Percentiles rank a stretch among this genome's conserved stretches.
phyloP scores from a whole-genome alignment of 2,113 vertebrate genomes.

The Melanerpes aurifrons region DNA sequence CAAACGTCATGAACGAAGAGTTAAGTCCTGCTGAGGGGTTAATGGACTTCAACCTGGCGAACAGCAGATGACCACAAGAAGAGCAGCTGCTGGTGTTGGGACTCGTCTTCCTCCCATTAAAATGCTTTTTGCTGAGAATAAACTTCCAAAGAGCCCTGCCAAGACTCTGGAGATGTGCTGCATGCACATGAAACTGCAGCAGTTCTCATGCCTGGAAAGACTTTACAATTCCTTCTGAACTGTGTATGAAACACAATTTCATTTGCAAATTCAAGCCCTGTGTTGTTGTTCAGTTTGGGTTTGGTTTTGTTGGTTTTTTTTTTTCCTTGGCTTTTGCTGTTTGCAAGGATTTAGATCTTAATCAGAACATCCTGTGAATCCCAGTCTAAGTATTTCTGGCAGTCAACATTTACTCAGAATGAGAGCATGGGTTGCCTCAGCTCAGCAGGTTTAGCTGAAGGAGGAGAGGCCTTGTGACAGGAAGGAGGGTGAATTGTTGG shows the following conservation, averaged over 20 bases:
- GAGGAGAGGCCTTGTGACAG: neutral
- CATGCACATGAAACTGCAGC: neutral
- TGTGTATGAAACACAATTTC: neutral
- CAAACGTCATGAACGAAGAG: neutral
- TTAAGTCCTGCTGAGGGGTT: neutral
- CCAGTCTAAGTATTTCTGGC: neutral
- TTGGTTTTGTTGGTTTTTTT: neutral
- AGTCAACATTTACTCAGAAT: neutral
- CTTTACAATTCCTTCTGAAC: neutral
- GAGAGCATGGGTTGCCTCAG: neutral
- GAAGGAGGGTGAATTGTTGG: neutral
- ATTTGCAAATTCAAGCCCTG: neutral
- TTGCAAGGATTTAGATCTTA: conserved; percentile 9
- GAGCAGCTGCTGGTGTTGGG: neutral
- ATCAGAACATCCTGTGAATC: neutral
- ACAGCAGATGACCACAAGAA: neutral
- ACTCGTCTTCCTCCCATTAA: neutral
- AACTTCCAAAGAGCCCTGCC: neutral
- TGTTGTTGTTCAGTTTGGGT: too few relatives aligned
- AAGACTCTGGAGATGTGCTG: neutral
- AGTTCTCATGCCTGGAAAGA: neutral
- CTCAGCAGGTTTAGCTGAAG: neutral
- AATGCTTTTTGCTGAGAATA: neutral
- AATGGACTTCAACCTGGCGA: neutral
- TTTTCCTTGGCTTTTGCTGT: neutral